Percentiles rank a stretch among this genome's conserved stretches.
These are phyloP conservation scores for Syritta pipiens DNA, from an alignment of 2,888 invertebrate species.

Conservation along the genomic window DNA sequence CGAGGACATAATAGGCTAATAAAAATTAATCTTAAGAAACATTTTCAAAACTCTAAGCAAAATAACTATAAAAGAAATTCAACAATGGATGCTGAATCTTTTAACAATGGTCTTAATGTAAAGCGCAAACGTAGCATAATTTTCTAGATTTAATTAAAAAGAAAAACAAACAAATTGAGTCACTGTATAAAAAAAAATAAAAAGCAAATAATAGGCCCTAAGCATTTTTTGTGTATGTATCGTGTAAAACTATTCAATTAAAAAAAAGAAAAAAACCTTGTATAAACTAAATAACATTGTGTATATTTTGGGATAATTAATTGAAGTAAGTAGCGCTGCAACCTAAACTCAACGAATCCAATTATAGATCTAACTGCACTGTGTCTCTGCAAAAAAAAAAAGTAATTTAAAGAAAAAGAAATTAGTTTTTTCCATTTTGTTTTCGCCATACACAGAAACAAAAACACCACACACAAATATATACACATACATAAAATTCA, in stretches of 20 bases:
- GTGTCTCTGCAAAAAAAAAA: too few relatives aligned
- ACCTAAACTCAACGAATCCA: constrained; percentile 30
- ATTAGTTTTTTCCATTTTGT: too few relatives aligned
- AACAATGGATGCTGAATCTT: constrained; percentile 28
- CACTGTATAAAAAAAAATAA: constrained; percentile 1
- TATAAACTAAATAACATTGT: constrained; percentile 23
- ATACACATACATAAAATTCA: neutral
- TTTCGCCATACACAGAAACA: too few relatives aligned
- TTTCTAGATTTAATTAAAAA: constrained; percentile 40
- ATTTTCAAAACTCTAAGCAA: constrained; percentile 14
- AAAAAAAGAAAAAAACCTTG: neutral
- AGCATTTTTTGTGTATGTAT: constrained; percentile 41
- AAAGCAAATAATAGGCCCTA: constrained; percentile 26
- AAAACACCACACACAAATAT: too few relatives aligned
- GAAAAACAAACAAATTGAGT: constrained; percentile 1
- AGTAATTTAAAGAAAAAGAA: too few relatives aligned
- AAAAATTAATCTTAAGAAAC: constrained; percentile 53
- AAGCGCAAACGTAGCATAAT: constrained; percentile 57
- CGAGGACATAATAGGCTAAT: constrained; percentile 60
- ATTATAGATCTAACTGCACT: too few relatives aligned
- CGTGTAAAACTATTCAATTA: constrained; percentile 29
- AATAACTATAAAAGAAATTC: constrained; percentile 11
- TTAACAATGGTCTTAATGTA: constrained; percentile 26
- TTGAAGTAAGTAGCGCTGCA: constrained; percentile 29
- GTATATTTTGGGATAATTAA: constrained; percentile 36